Base-by-base conservation (phyloP, 2,113 vertebrate species). In the Hyperoodon ampullatus region DNA sequence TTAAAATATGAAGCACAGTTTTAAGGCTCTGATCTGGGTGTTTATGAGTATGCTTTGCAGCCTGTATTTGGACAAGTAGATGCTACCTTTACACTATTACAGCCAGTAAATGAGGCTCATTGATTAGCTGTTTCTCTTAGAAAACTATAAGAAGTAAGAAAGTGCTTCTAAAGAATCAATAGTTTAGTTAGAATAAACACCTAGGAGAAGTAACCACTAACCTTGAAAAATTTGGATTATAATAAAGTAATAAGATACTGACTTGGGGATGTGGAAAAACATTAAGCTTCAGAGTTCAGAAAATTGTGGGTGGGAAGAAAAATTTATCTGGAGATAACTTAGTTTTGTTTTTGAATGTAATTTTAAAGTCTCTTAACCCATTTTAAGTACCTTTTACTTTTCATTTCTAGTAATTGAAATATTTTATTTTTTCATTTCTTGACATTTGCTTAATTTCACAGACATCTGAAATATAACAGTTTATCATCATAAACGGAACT, bases 301-400 rank as follows among this genome's bases (percentile, higher is more conserved):
- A 93, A 92, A 68, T 26, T 91, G n/a, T 68, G n/a, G 14, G 19
- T 85, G 14, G 3, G 21, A 28, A 88, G 42, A 58, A 77, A 78
- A 60, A 23, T 42, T 77, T 87, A 2, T 72, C 19, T 68, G 58
- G 30, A 33, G 14, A 71, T 80, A 19, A 75, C 50, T 63, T 74
- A 5, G 19, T 50, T 88, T 50, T 83, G 8, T 65, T 86, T 94
- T 85, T 81, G 26, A 88, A 28, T 70, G 13, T 93, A 50, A 96
- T 81, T 94, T 94, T 70, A 82, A 61, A 91, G 10, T 71, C 18
- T 65, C 4, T 77, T 61, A 78, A 78, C 50, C 58, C 58, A 63
- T 78, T 89, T 75, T 55, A 55, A 88, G 58, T 78, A 58, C 24
- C 58, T 74, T 88, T 94, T 91, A 18, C 82, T 96, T 72, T 94